These are phyloP conservation scores for Eilema depressum DNA, from an alignment of 2,888 invertebrate genomes.

Conservation along the genomic window DNA sequence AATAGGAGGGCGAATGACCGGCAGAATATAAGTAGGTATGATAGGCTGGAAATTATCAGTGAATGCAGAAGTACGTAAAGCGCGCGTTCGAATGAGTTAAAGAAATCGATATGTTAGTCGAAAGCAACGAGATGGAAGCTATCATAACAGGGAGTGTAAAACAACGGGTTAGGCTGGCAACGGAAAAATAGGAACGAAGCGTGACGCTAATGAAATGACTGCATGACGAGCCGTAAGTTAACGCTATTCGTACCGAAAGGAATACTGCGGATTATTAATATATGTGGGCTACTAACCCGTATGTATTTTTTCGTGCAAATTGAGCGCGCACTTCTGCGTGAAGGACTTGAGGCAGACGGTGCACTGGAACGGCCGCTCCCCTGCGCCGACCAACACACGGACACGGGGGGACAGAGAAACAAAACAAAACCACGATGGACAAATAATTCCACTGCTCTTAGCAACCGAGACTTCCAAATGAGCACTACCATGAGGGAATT, in stretches of 20 bases:
- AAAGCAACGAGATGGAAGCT: constrained; percentile 84
- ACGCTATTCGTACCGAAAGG: constrained; percentile 76
- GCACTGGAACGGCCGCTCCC: constrained; percentile 88
- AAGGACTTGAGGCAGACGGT: constrained; percentile 88
- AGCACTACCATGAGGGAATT: constrained; percentile 82
- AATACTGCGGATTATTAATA: constrained; percentile 76
- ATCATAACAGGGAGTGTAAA: constrained; percentile 72
- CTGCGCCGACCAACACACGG: constrained; percentile 79
- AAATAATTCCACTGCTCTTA: constrained; percentile 74
- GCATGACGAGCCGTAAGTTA: constrained; percentile 68
- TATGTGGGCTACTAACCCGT: constrained; percentile 88
- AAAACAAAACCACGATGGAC: constrained; percentile 87
- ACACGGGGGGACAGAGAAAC: constrained; percentile 85
- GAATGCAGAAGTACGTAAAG: constrained; percentile 81
- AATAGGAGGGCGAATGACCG: constrained; percentile 64
- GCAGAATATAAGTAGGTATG: constrained; percentile 61
- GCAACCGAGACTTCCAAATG: constrained; percentile 52
- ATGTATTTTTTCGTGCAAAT: constrained; percentile 89
- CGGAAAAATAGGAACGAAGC: constrained; percentile 83
- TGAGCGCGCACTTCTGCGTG: constrained; percentile 89
- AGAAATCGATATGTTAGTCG: constrained; percentile 80
- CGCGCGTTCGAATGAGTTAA: constrained; percentile 75
- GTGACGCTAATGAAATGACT: constrained; percentile 83
- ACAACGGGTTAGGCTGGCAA: constrained; percentile 84
- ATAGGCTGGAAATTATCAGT: constrained; percentile 67